phyloP scores from a whole-genome alignment of 2,888 invertebrate species.

The Unio pictorum region DNA sequence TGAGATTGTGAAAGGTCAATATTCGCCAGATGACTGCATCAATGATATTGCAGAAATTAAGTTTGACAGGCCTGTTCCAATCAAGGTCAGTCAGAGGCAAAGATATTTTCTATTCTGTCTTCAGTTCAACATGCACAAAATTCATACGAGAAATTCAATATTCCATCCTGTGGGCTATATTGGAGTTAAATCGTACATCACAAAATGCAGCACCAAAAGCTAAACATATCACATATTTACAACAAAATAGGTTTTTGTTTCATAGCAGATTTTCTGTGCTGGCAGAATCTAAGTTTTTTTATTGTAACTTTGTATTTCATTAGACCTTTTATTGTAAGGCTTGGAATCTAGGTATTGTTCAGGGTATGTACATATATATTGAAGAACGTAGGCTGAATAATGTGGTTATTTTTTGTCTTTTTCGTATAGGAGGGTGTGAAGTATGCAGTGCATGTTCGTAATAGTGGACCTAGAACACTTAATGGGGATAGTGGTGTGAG shows the following conservation, averaged over 20 bases:
- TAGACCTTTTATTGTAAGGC: no score
- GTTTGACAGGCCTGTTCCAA: constrained; percentile 88
- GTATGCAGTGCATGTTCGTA: constrained; percentile 90
- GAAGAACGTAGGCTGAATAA: neutral
- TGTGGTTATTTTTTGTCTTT: neutral
- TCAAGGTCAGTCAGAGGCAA: constrained; percentile 78
- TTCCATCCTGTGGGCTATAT: neutral
- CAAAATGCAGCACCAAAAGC: neutral
- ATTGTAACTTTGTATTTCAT: no score
- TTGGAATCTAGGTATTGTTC: no score
- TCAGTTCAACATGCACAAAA: neutral
- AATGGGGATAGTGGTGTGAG: constrained; percentile 95
- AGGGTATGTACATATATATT: no score
- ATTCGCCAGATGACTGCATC: constrained; percentile 84
- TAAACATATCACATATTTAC: neutral
- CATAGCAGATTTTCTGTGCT: no score
- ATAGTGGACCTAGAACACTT: constrained; percentile 92
- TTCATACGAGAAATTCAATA: neutral
- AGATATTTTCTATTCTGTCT: neutral
- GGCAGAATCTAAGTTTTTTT: no score
- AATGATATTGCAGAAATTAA: constrained; percentile 91
- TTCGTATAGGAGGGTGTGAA: constrained; percentile 83
- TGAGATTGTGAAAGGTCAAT: constrained; percentile 87
- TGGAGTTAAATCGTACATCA: neutral
- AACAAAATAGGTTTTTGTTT: neutral